Conservation (phyloP, 2,888 invertebrate species). For the Marasmarcha lunaedactyla region DNA sequence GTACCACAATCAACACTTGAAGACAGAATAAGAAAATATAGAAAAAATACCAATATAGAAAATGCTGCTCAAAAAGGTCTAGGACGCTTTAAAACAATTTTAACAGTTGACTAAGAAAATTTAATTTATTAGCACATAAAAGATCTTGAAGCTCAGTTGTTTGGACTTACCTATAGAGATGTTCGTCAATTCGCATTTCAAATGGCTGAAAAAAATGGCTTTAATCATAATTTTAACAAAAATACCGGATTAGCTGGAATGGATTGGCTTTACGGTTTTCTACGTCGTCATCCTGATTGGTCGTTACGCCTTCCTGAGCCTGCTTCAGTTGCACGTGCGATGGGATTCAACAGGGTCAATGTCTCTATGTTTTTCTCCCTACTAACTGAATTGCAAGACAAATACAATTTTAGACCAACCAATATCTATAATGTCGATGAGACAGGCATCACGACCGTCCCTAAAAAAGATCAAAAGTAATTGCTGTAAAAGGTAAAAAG, state of each 20-base stretch:
- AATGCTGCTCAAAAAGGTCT: background rate
- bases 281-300: too few relatives aligned
- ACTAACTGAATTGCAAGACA: too few relatives aligned
- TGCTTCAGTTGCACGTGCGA: background rate
- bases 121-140: constrained; percentile 4
- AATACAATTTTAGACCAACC: background rate
- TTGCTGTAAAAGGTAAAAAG: too few relatives aligned
- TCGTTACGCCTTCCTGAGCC: background rate
- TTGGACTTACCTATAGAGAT: background rate
- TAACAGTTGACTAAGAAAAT: constrained; percentile 3
- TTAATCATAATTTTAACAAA: too few relatives aligned
- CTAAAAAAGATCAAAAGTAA: too few relatives aligned
- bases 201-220: background rate
- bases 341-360: background rate
- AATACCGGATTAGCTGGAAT: too few relatives aligned
- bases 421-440: background rate
- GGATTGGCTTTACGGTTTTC: too few relatives aligned
- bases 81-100: background rate
- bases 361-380: too few relatives aligned
- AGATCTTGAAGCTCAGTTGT: constrained; percentile 3
- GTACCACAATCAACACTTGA: too few relatives aligned
- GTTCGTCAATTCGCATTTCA: background rate
- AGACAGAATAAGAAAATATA: too few relatives aligned
- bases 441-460: background rate
- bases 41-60: background rate